Percentiles rank a stretch among this genome's conserved stretches.
These are phyloP conservation scores for Hoplostethus mediterraneus DNA, from an alignment of 2,797 vertebrate species.

Conservation along the genomic window DNA sequence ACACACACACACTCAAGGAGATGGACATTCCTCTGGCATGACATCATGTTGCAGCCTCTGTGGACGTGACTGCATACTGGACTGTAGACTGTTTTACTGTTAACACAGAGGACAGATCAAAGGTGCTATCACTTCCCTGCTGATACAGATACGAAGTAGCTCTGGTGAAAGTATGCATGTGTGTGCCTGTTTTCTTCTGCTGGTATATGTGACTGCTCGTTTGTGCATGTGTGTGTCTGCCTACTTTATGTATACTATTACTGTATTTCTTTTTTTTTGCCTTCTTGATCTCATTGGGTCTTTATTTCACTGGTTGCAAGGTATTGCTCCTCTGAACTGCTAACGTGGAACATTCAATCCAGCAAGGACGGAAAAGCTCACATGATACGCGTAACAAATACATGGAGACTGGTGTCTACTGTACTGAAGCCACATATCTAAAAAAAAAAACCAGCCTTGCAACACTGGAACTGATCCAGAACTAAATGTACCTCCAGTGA, in stretches of 20 bases:
- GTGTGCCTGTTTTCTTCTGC: constrained; percentile 35
- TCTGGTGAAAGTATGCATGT: constrained; percentile 50
- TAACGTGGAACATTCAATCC: constrained; percentile 31
- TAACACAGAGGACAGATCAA: constrained; percentile 64
- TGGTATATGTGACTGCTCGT: constrained; percentile 21
- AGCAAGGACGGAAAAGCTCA: constrained; percentile 20
- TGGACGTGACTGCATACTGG: constrained; percentile 35
- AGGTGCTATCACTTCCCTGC: constrained; percentile 75
- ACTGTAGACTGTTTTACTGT: constrained; percentile 65
- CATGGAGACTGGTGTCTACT: background rate
- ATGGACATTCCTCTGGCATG: constrained; percentile 65
- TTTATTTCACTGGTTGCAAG: background rate
- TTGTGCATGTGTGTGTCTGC: constrained; percentile 9
- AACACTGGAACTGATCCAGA: constrained; percentile 2
- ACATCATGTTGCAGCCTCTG: constrained; percentile 60
- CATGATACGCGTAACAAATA: background rate
- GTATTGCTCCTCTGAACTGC: constrained; percentile 13
- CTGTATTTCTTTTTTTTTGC: background rate
- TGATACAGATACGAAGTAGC: constrained; percentile 62
- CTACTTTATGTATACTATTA: background rate
- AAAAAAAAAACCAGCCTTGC: background rate
- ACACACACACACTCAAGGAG: constrained; percentile 8
- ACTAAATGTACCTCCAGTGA: background rate
- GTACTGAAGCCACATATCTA: background rate
- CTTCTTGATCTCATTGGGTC: constrained; percentile 52